Evolutionary conservation across 1,140 invertebrate genomes (phyloP), one percentile per base, ranked within the genome.

Genomic region (Formica exsecta): DNA sequence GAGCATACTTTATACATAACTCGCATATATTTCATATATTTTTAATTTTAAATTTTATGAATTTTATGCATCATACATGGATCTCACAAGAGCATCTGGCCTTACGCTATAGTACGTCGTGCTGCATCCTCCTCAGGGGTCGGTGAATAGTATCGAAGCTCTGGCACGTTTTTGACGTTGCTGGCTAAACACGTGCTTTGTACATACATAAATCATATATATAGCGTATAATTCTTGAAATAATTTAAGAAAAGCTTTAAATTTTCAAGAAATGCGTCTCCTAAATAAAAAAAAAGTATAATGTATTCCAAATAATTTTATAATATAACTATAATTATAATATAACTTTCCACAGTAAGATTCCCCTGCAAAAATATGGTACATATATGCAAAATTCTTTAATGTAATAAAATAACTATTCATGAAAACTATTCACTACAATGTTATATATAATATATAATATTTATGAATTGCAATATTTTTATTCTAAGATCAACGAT

Each of bases 91-190:
- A 90, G 90, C 88, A 88, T 77, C 87, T 86, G 65, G 57, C 77
- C 87, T 71, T 89, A 84, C 93, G 87, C 59, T 77, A 74, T 61
- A 22, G 92, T 64, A 77, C 81, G 68, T 75, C 84, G 91, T 89
- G 91, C 85, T 93, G 92, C 93, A 91, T 92, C 89, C 54, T 61
- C 73, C 51, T 75, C 85, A 88, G 93, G 93, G 88, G 92, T 89
- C 70, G 19, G 22, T 48, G 32, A 74, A 65, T 6, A 70, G n/a
- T 61, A 59, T 61, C n/a, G 36, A 81, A 48, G 19, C 29, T 54
- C 7, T 38, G 2, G n/a, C 29, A 79, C 76, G 22, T 54, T 59
- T 32, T 41, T 73, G 29, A 44, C 38, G 22, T 44, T 48, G 16
- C 38, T 32, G 19, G 25, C 1, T 80, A 80, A 57, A 41, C 38